Base-by-base conservation (phyloP, 1,140 invertebrate genomes). In the Paramacrobiotus metropolitanus region DNA sequence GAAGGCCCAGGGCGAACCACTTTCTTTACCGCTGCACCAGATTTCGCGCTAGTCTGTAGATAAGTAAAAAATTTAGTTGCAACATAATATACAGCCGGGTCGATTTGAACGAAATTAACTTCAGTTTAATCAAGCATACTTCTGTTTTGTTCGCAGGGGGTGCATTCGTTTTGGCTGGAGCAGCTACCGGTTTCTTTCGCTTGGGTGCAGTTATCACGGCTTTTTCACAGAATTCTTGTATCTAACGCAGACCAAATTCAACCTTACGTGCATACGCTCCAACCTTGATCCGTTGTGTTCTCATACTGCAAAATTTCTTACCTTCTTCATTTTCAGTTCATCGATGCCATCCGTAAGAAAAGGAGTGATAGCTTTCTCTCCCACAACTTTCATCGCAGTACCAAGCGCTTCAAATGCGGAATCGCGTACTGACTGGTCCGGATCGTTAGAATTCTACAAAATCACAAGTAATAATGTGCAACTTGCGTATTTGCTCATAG, bases 221-320 rank as follows among this genome's bases (percentile, higher is more conserved):
- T 72, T 92, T 94, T 29, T 94, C 87, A 67, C 82, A 83, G 68
- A 80, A 86, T 71, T 97, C 93, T 73, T 93, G 90, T 21, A 97
- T 90, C 78, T 82, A 65, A 31, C 9, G 59, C 40, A 59, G 62
- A 65, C 66, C 20, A n/a, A n/a, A n/a, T n/a, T n/a, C n/a, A 30
- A 60, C 31, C 30, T 63, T 21, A 65, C n/a, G 61, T 59, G 59
- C 59, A 24, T 24, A 18, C 34, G 21, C 21, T 59, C n/a, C n/a
- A n/a, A n/a, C n/a, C n/a, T n/a, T n/a, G n/a, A n/a, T n/a, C n/a
- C n/a, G n/a, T n/a, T n/a, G n/a, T n/a, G n/a, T n/a, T n/a, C n/a
- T n/a, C n/a, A n/a, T n/a, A n/a, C 21, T 31, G 60, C 29, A 40
- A 64, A 15, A 29, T 59, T 48, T 15, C 1, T 62, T 69, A 83